Conservation (phyloP, 1,140 invertebrate genomes). For the Parapsyche elsis region DNA sequence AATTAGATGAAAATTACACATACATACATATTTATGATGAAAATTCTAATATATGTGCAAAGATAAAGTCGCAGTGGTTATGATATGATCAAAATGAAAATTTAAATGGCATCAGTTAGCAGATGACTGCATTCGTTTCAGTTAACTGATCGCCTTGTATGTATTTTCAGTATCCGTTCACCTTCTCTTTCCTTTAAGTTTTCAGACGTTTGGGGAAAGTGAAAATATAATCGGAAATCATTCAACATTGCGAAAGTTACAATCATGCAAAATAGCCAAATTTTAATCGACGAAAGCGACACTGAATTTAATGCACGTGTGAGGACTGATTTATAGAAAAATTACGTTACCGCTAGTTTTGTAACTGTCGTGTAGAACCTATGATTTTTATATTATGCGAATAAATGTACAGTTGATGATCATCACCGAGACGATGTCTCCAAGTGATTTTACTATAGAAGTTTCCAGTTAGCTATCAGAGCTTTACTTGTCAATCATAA, state of each 20-base stretch:
- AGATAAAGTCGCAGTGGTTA: not conserved
- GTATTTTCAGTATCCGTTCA: constrained; percentile 11
- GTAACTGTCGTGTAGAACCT: constrained; percentile 49
- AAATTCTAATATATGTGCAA: too few relatives aligned
- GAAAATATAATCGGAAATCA: not conserved
- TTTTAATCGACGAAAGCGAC: too few relatives aligned
- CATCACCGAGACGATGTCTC: not conserved
- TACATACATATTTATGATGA: too few relatives aligned
- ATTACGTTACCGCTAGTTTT: constrained; percentile 33
- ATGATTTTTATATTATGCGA: constrained; percentile 42
- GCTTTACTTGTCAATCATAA: not conserved
- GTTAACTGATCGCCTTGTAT: constrained; percentile 3
- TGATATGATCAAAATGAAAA: constrained; percentile 4
- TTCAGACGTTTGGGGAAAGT: constrained; percentile 8
- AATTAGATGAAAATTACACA: too few relatives aligned
- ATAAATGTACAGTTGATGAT: constrained; percentile 48
- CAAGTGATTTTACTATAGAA: not conserved
- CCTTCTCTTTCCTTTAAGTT: constrained; percentile 19
- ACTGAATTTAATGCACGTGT: too few relatives aligned
- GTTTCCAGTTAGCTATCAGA: too few relatives aligned
- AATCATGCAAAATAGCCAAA: not conserved
- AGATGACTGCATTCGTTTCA: constrained; percentile 20
- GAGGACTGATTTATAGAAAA: not conserved
- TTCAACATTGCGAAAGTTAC: not conserved
- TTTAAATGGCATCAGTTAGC: not conserved